phyloP scores from a whole-genome alignment of 2,113 vertebrate species.

The Pantherophis guttatus region DNA sequence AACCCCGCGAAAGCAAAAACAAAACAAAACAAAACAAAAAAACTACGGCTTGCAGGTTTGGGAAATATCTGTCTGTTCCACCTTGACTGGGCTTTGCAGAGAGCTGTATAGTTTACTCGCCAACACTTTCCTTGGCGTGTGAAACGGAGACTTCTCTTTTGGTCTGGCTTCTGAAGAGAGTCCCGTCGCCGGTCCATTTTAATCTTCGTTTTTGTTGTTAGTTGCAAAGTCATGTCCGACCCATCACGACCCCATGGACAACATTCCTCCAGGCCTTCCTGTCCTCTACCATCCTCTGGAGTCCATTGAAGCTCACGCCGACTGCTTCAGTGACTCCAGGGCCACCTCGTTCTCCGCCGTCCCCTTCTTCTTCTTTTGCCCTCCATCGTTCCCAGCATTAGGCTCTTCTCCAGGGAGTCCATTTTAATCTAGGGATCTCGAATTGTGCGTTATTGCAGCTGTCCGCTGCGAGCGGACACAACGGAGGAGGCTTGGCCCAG shows the following conservation, averaged over 20 bases:
- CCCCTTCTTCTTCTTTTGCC: too few relatives aligned
- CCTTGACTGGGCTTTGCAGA: conserved; percentile 19
- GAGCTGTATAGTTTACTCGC: not conserved
- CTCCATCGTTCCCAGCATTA: too few relatives aligned
- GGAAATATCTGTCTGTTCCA: not conserved
- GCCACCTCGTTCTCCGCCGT: too few relatives aligned
- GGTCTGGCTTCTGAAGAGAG: not conserved
- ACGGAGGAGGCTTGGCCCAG: not conserved
- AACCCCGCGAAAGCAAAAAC: not conserved
- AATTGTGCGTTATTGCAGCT: not conserved
- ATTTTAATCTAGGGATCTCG: not conserved
- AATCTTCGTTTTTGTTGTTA: too few relatives aligned
- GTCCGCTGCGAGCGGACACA: not conserved
- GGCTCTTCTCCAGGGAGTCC: too few relatives aligned
- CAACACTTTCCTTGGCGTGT: not conserved
- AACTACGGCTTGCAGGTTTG: not conserved
- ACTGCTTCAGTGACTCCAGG: too few relatives aligned
- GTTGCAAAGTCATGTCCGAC: too few relatives aligned
- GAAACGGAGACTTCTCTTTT: not conserved
- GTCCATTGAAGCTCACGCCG: too few relatives aligned
- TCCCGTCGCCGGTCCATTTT: not conserved
- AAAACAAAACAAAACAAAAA: too few relatives aligned
- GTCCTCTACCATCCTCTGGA: too few relatives aligned
- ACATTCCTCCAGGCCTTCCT: too few relatives aligned
- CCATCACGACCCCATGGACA: too few relatives aligned